Evolutionary conservation across 2,797 vertebrate species (phyloP), one percentile per base, ranked within the genome.

Genomic region (Phataginus tricuspis): DNA sequence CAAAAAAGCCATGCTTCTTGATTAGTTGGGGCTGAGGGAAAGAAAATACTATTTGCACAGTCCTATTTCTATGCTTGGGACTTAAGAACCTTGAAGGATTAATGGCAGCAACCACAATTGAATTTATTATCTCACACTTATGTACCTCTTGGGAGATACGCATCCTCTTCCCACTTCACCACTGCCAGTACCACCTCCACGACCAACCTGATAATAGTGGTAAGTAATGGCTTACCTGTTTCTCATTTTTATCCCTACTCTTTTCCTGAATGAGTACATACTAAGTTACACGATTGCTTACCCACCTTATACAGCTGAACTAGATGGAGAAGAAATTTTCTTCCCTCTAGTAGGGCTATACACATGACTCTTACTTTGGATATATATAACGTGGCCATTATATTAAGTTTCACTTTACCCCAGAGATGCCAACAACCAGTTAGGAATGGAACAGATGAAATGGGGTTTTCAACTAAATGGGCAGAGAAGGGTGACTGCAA

Each of bases 191-290:
- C 2, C 8, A 51, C 34, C 55, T 49, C 29, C 34, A 61, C 19
- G 39, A 72, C n/a, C 49, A 69, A 23, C 68, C 89, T 91, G n/a
- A 96, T 59, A 94, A n/a, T 86, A 66, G 19, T 80, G 45, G 14
- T 55, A 5, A 72, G 57, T 42, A n/a, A 42, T 68, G 37, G 3
- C 59, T 90, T 82, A 29, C 29, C 51, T 77, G 12, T 79, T 84
- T 34, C 37, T 72, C 27, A n/a, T 80, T 83, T 86, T 72, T 79
- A 39, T 90, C 61, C 45, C n/a, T 79, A 7, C 45, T 91, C 7
- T 21, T 66, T 93, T 94, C 53, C 49, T 51, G 18, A 94, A 53
- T 75, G 42, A 95, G 71, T 34, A 84, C 31, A 53, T 49, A 85
- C 45, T 45, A 45, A 45, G 45, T 45, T 45, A 45, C 10, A 45